Percentiles rank a stretch among this genome's conserved stretches.
phyloP scores from a whole-genome alignment of 2,113 vertebrate genomes.

The Morone saxatilis region DNA sequence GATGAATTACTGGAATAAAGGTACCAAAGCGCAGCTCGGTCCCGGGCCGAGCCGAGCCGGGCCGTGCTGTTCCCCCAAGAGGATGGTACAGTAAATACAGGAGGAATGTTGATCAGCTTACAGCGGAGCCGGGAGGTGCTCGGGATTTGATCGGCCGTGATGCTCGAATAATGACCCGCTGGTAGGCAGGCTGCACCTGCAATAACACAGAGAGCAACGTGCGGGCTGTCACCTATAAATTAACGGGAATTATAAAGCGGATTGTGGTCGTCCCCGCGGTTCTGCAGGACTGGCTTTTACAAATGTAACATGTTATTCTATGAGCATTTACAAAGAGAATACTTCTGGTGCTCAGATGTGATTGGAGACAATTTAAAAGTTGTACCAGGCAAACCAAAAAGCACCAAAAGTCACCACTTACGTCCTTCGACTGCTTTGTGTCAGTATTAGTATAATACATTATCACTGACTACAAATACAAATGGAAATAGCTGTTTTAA shows the following conservation, averaged over 20 bases:
- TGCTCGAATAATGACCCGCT: conserved; percentile 35
- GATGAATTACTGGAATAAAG: conserved; percentile 24
- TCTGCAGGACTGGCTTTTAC: conserved; percentile 43
- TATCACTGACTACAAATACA: not conserved
- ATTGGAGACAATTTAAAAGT: conserved; percentile 6
- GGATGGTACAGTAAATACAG: conserved; percentile 76
- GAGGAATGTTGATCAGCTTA: conserved; percentile 84
- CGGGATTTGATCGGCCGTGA: conserved; percentile 50
- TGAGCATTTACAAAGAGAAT: not conserved
- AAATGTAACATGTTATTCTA: conserved; percentile 23
- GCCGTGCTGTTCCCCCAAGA: conserved; percentile 55
- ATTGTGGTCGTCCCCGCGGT: conserved; percentile 21
- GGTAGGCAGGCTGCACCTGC: conserved; percentile 62
- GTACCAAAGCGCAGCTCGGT: not conserved
- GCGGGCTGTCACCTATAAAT: conserved; percentile 38
- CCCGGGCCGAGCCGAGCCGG: not conserved
- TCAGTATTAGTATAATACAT: not conserved
- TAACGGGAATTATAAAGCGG: conserved; percentile 10
- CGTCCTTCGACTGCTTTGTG: not conserved
- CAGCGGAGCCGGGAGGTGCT: conserved; percentile 60
- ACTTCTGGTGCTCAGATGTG: not conserved
- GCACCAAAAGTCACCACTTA: not conserved
- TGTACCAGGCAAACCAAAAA: not conserved
- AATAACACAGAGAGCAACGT: conserved; percentile 47
- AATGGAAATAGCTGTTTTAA: not conserved